These are phyloP conservation scores for Amphipyra berbera DNA, from an alignment of 2,888 invertebrate species.

Conservation along the genomic window DNA sequence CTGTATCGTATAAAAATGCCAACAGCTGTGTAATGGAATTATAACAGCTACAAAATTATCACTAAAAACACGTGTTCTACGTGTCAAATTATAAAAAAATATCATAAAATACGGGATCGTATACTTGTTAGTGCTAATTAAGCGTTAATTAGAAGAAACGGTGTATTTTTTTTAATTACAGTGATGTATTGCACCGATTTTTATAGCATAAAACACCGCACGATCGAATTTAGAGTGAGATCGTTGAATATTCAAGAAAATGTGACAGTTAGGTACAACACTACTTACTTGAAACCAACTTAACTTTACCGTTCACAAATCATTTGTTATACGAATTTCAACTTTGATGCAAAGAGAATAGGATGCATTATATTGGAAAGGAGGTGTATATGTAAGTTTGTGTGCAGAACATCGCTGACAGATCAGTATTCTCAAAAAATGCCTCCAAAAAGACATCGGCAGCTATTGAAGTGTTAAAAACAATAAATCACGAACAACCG, in stretches of 20 bases:
- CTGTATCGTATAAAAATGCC: no score
- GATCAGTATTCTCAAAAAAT: slow-evolving; percentile 58
- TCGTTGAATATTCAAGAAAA: slow-evolving; percentile 59
- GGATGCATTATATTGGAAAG: background rate
- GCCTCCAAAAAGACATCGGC: slow-evolving; percentile 69
- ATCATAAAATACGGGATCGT: slow-evolving; percentile 30
- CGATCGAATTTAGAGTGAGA: slow-evolving; percentile 46
- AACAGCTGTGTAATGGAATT: slow-evolving; percentile 12
- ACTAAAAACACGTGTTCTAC: slow-evolving; percentile 32
- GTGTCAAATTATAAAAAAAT: slow-evolving; percentile 22
- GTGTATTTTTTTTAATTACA: slow-evolving; percentile 41
- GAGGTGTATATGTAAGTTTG: slow-evolving; percentile 1
- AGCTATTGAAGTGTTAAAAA: slow-evolving; percentile 74
- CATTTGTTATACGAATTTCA: slow-evolving; percentile 13
- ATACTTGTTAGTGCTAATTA: slow-evolving; percentile 32
- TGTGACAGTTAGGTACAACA: slow-evolving; percentile 60
- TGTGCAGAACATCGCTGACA: slow-evolving; percentile 48
- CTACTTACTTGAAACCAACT: slow-evolving; percentile 42
- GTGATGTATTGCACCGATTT: slow-evolving; percentile 55
- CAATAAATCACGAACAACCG: slow-evolving; percentile 76
- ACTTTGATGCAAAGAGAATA: background rate
- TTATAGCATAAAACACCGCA: slow-evolving; percentile 50
- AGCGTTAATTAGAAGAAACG: slow-evolving; percentile 51
- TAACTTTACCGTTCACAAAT: slow-evolving; percentile 24
- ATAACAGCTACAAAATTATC: slow-evolving; percentile 25